Evolutionary conservation across 1,140 invertebrate genomes (phyloP), one percentile per base, ranked within the genome.

Genomic region (Bombus polaris): DNA sequence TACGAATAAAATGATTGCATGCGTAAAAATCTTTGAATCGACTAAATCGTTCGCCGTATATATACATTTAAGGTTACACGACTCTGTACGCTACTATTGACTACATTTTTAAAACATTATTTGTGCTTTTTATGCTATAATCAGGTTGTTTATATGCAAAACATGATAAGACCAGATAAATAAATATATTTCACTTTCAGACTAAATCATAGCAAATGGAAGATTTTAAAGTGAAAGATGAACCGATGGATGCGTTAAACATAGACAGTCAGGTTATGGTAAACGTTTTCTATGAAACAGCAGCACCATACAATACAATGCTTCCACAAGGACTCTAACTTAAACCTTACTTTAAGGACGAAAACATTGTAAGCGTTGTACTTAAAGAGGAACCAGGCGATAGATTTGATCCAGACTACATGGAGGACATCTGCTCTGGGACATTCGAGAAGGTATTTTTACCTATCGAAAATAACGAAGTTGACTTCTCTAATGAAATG

Each of bases 401-500:
- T 85, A 93, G 91, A 92, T 93, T 94, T 75, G 90, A 93, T 89
- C 86, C 93, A 25, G 90, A 92, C 83, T 95, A 95, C 90, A 95
- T 95, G 92, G 94, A 95, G 85, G 94, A 95, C 87, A 95, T 95
- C 83, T 95, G 94, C 86, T 92, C 94, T 39, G 93, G 93, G 70
- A 93, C 93, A 47, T 95, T 94, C 78, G 94, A 94, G 77, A 95
- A 95, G 90, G 94, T 94, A 80, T 95, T 95, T 83, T 91, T 95
- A 88, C 93, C 94, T 70, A 94, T 95, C 75, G 94, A 95, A 81
- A 93, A 93, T 83, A 94, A 94, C 80, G 94, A 93, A 74, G 94
- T 94, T 74, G 94, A 95, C 77, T 95, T 95, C 83, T 90, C 93
- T 57, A 93, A 94, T 87, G 94, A 95, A 86, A 95, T 95, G 94